Evolutionary conservation across 2,888 invertebrate species (phyloP), one percentile per base, ranked within the genome.

Genomic region (Chirona hameri): DNA sequence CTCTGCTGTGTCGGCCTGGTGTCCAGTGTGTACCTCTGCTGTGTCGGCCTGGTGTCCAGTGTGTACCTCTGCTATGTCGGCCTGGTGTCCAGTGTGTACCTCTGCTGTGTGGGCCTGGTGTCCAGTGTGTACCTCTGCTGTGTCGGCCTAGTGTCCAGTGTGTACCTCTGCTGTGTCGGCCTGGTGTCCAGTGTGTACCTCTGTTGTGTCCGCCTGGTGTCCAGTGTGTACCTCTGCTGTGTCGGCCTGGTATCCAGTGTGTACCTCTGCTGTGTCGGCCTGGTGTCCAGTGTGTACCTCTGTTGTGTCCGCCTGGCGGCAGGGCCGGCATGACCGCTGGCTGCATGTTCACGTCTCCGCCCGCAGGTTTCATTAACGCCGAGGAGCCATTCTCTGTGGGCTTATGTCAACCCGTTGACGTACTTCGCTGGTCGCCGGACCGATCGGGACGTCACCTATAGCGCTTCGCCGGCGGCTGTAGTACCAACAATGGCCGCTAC

Each of bases 361-460:
- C 76, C 39, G 46, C 76, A 76, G 76, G 76, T 46, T 76, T 76
- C 76, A 76, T 76, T 76, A 46, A 24, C 46, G 76, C 39, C 46
- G 39, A 76, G 24, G 76, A 76, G 76, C 76, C 76, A 1, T 76
- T 46, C 46, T 21, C 76, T 9, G 46, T 76, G 4, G 76, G 76
- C 27, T 76, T 76, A 76, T 39, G 46, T 46, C 24, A 2, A 46
- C 21, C 76, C 1, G 46, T 24, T 76, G 46, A 18, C 39, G 24
- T 21, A 46, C 18, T 76, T 76, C 46, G 76, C 24, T 39, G 76
- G 76, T 10, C 2, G 39, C 12, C 76, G 39, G 46, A 46, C 24
- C 21, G 76, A 76, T 9, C 39, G 46, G 39, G 46, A 7, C 76
- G 39, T 5, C 46, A 10, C 46, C 76, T 39, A 76, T 10, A 21